Base-by-base conservation (phyloP, 2,113 vertebrate species). In the Puma concolor region DNA sequence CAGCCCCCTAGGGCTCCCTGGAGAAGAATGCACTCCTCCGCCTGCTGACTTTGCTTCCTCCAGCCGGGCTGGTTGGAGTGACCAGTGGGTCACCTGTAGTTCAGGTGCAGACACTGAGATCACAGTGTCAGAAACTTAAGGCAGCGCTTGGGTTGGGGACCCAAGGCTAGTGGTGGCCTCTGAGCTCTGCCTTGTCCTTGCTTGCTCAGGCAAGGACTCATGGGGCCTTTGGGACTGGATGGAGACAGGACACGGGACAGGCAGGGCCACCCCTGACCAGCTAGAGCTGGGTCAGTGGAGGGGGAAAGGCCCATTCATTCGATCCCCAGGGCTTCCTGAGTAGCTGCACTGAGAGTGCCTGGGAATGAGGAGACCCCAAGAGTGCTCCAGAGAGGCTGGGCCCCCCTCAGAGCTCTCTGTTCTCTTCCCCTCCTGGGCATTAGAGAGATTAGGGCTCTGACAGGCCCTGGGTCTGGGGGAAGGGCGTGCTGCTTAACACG, bases 1-100 rank as follows among this genome's bases (percentile, higher is more conserved):
- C 72, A 63, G 63, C 9, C n/a, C 81, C 0, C 0, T 44, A 33
- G 54, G 54, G 36, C 50, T 52, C 0, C 0, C 27, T 5, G 25
- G 76, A 5, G 14, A 44, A 74, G 52, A 91, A 19, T n/a, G 17
- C 16, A 11, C 57, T 31, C 36, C 33, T 33, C 7, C 9, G 88
- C 41, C 66, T 54, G 38, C 10, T 66, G 79, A 74, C 31, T 36
- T 41, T 21, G 67, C 29, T 74, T 54, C 7, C 0, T 7, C 0
- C 6, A 64, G 4, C n/a, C 7, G 1, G 0, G 71, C 13, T 72
- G 21, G 23, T 31, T 44, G 52, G 63, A 63, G 79, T 50, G 71
- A 38, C 60, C 80, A 21, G 36, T 3, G 2, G 48, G 67, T 79
- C n/a, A 15, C 6, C 41, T 63, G 4, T 8, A 7, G 13, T 57